Evolutionary conservation across 2,797 vertebrate genomes (phyloP), one percentile per base, ranked within the genome.

Genomic region (Tenualosa thibaudeaui): DNA sequence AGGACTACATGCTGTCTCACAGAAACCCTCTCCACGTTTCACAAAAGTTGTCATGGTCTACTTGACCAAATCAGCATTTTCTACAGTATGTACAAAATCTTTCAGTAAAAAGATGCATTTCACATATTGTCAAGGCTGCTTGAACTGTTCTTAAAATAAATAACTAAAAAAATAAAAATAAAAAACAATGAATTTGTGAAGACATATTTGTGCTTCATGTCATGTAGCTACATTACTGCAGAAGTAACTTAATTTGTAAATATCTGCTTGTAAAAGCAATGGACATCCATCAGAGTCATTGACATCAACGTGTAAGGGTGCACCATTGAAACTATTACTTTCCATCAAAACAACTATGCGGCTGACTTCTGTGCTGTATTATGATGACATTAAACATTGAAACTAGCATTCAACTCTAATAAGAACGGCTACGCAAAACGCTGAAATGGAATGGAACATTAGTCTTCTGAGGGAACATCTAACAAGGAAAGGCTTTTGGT

Each of bases 401-500:
- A 58, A 62, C 58, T 24, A 24, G 58, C 58, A 24, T 24, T n/a
- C 2, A 37, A 68, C 62, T 31, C 26, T 75, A 75, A 37, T 75
- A 75, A 43, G 40, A 43, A 43, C 5, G 68, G 68, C 13, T 19
- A 75, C 3, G 15, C 5, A 75, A 75, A 75, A 40, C 68, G 43
- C 58, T 62, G 54, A 56, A 56, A 56, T 75, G 31, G 26, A 37
- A 40, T 17, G 68, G 13, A 54, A 54, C 26, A 13, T 37, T 10
- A 15, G 40, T 37, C 68, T 22, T 40, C 68, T 62, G 37, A 43
- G 31, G 68, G 37, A 68, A 68, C 60, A 31, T 13, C 13, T 31
- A 40, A 71, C 37, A 43, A 75, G 68, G 37, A 75, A 75, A 75
- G 68, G 68, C 68, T 75, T 75, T 43, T 2, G 68, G 68, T 75